Conservation (phyloP, 2,113 vertebrate species). For the Labeo rohita region DNA sequence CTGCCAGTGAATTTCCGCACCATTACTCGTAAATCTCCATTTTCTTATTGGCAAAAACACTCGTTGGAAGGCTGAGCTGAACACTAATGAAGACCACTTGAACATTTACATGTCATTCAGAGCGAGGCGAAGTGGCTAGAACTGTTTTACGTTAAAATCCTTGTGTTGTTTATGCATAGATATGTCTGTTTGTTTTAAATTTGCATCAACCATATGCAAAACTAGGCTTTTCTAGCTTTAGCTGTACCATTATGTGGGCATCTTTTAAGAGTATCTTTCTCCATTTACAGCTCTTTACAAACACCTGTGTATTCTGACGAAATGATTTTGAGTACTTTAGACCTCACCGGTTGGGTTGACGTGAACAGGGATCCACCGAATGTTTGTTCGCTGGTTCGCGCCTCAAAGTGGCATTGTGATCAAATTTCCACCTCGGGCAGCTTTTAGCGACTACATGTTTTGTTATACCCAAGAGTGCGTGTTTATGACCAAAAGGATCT, state of each 20-base stretch:
- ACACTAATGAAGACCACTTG: constrained; percentile 59
- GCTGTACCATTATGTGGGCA: background rate
- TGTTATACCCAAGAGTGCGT: constrained; percentile 38
- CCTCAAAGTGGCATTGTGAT: constrained; percentile 50
- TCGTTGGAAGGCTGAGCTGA: constrained; percentile 55
- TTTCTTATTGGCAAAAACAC: constrained; percentile 60
- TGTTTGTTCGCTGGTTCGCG: constrained; percentile 46
- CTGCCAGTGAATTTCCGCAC: constrained; percentile 62
- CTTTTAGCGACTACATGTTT: constrained; percentile 53
- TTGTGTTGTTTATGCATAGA: background rate
- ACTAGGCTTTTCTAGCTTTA: background rate
- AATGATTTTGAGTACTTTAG: background rate
- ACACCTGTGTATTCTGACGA: too few relatives aligned
- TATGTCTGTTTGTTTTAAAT: constrained; percentile 10
- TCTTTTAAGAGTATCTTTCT: too few relatives aligned
- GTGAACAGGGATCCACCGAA: constrained; percentile 17
- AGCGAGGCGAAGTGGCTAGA: constrained; percentile 15
- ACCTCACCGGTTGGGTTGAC: constrained; percentile 18
- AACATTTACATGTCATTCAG: constrained; percentile 50
- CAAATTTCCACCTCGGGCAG: constrained; percentile 57
- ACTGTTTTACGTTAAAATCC: constrained; percentile 53
- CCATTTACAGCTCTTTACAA: too few relatives aligned
- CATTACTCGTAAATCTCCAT: constrained; percentile 60
- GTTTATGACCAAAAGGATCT: constrained; percentile 60
- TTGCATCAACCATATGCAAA: background rate